Percentiles rank a stretch among this genome's conserved stretches.
Evolutionary conservation across 2,888 invertebrate genomes (phyloP).

Genomic region (Lingula anatina): DNA sequence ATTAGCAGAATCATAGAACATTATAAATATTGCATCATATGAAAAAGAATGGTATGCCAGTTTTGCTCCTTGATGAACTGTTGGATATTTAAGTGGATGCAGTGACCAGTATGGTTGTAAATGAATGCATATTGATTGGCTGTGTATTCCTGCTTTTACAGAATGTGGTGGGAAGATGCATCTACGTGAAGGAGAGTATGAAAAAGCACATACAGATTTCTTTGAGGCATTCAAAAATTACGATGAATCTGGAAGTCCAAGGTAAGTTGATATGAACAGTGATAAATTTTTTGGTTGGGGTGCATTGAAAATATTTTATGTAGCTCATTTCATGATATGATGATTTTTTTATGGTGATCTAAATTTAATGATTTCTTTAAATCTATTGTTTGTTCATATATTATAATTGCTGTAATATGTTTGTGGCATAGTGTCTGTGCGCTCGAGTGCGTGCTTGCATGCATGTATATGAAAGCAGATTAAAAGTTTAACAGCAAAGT

Average conservation of each 20-base stretch:
- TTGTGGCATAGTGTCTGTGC: too few relatives aligned
- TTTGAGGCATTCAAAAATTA: slow-evolving; percentile 99
- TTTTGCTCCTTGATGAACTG: too few relatives aligned
- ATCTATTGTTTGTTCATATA: background rate
- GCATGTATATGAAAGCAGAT: too few relatives aligned
- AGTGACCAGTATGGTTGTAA: too few relatives aligned
- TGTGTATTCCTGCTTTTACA: slow-evolving; percentile 30
- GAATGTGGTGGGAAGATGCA: slow-evolving; percentile 99
- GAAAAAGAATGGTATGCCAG: too few relatives aligned
- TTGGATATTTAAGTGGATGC: too few relatives aligned
- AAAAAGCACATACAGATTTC: slow-evolving; percentile 98
- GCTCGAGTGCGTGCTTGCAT: too few relatives aligned
- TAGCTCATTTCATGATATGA: background rate
- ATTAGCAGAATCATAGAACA: background rate
- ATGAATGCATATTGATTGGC: too few relatives aligned
- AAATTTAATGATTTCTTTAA: background rate
- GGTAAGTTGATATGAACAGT: slow-evolving; percentile 49
- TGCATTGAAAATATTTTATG: too few relatives aligned
- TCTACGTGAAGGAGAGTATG: slow-evolving; percentile 94
- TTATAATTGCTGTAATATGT: too few relatives aligned
- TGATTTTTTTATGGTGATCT: background rate
- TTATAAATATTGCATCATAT: background rate
- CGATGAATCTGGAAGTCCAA: slow-evolving; percentile 95
- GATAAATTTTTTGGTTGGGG: background rate
- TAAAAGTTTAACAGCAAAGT: too few relatives aligned